Conservation (phyloP, 2,888 invertebrate species). For the Heliconius sara region DNA sequence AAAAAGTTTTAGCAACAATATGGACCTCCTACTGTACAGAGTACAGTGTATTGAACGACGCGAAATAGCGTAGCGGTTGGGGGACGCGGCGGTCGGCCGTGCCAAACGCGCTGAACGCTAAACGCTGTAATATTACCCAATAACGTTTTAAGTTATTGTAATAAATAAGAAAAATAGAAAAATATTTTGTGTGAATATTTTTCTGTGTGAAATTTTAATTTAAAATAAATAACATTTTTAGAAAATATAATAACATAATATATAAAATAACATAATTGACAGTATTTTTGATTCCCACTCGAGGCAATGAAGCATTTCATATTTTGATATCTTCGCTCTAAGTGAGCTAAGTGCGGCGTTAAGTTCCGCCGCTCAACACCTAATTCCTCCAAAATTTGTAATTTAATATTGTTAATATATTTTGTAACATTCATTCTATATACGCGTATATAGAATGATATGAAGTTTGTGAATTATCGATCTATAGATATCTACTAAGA, state of each 20-base stretch:
- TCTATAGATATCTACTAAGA: background rate
- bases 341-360: too few relatives aligned
- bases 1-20: background rate
- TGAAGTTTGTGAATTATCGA: conserved; percentile 12
- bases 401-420: background rate
- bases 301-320: too few relatives aligned
- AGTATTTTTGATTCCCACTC: too few relatives aligned
- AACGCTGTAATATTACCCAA: background rate
- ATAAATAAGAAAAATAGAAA: background rate
- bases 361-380: too few relatives aligned
- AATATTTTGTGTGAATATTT: background rate
- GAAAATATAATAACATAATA: background rate
- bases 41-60: conserved; percentile 52
- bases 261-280: too few relatives aligned
- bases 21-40: background rate
- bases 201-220: background rate
- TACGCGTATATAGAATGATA: too few relatives aligned
- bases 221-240: background rate
- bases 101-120: conserved; percentile 34
- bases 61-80: conserved; percentile 41
- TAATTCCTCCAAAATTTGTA: too few relatives aligned
- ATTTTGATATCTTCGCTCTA: too few relatives aligned
- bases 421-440: background rate
- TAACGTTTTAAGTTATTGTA: too few relatives aligned
- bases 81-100: conserved; percentile 42